A percentile compares a stretch with the other conserved stretches of the same genome.
phyloP scores from a whole-genome alignment of 2,797 vertebrate genomes.

The Gobio occitaniae region DNA sequence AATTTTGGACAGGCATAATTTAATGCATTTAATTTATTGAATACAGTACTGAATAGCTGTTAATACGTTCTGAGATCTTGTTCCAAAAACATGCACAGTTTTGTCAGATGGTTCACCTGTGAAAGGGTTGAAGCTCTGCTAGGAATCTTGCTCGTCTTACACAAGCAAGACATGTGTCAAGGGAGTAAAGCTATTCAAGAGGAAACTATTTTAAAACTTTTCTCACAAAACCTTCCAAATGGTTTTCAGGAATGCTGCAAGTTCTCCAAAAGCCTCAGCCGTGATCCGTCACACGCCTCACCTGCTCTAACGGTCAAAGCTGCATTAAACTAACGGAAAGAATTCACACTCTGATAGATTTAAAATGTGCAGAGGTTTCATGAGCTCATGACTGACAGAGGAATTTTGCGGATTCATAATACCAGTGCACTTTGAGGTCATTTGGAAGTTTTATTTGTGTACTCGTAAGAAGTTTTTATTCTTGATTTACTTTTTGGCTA shows the following conservation, averaged over 20 bases:
- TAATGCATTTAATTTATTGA: not conserved
- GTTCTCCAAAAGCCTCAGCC: not conserved
- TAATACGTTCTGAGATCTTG: not conserved
- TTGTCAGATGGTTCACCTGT: not conserved
- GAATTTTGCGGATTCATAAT: slow-evolving; percentile 16
- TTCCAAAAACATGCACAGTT: not conserved
- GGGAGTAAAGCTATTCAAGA: not conserved
- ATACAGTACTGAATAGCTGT: not conserved
- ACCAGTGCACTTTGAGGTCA: not conserved
- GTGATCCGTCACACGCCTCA: not conserved
- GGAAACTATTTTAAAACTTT: slow-evolving; percentile 23
- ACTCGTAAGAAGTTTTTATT: too few species aligned
- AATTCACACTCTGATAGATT: not conserved
- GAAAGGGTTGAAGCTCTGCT: not conserved
- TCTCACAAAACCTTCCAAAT: slow-evolving; percentile 23
- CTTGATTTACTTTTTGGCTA: not conserved
- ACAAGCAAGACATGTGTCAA: not conserved
- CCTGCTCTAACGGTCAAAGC: not conserved
- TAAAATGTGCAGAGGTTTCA: not conserved
- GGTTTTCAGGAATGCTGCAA: slow-evolving; percentile 21
- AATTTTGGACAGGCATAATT: not conserved
- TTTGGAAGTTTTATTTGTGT: not conserved
- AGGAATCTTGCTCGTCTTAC: slow-evolving; percentile 14
- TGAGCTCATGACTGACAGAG: slow-evolving; percentile 2
- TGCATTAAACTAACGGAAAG: not conserved